Evolutionary conservation across 2,888 invertebrate genomes (phyloP).

Genomic region (Teinopalpus imperialis): DNA sequence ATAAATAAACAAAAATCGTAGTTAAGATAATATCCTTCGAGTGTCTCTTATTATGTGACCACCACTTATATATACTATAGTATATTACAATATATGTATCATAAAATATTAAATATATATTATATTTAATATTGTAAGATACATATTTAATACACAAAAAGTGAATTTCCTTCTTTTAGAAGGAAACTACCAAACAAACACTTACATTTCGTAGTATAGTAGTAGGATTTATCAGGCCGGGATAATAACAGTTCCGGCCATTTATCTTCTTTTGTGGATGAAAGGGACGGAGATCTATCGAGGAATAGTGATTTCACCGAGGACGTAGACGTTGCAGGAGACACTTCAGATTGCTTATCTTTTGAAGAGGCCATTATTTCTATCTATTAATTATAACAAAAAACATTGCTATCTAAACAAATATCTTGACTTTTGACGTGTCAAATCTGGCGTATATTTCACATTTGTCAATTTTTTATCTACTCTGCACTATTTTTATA

Average conservation of each 20-base stretch:
- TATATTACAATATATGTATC: too few species aligned
- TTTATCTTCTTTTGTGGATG: slow-evolving; percentile 67
- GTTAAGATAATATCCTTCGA: too few species aligned
- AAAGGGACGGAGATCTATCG: slow-evolving; percentile 65
- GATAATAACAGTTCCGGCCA: slow-evolving; percentile 77
- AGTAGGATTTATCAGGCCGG: slow-evolving; percentile 69
- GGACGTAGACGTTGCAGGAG: slow-evolving; percentile 60
- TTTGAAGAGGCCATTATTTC: slow-evolving; percentile 59
- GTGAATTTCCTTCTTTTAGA: too few species aligned
- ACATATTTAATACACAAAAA: too few species aligned
- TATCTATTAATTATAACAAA: slow-evolving; percentile 37
- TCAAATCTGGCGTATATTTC: not conserved
- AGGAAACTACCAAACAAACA: too few species aligned
- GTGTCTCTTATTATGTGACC: too few species aligned
- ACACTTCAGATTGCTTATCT: slow-evolving; percentile 54
- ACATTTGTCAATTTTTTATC: slow-evolving; percentile 4
- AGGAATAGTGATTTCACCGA: slow-evolving; percentile 56
- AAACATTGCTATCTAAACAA: slow-evolving; percentile 40
- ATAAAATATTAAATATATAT: too few species aligned
- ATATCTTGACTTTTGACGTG: slow-evolving; percentile 20
- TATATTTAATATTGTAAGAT: too few species aligned
- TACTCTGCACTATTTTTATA: not conserved
- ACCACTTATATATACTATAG: too few species aligned
- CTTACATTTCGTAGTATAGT: slow-evolving; percentile 70
- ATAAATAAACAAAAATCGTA: too few species aligned